These are phyloP conservation scores for Micrasema longulum DNA, from an alignment of 1,140 invertebrate genomes.

Conservation along the genomic window DNA sequence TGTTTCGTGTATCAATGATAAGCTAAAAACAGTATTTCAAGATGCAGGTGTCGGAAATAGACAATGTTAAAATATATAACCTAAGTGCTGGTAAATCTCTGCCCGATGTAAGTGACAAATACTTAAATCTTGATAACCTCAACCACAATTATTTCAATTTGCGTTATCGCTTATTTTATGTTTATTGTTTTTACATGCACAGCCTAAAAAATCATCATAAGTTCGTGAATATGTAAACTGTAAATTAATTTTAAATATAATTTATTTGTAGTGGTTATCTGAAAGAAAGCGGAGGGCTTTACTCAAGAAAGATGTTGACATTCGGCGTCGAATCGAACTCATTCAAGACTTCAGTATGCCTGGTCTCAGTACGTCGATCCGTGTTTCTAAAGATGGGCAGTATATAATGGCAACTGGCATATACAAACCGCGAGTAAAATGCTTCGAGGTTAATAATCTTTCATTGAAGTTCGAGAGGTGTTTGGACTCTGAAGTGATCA, in stretches of 20 bases:
- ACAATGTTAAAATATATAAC: slow-evolving; percentile 98
- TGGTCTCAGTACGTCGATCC: slow-evolving; percentile 86
- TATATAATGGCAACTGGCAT: slow-evolving; percentile 94
- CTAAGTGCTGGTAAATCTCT: slow-evolving; percentile 95
- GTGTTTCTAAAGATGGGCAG: slow-evolving; percentile 91
- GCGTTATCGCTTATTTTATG: no score
- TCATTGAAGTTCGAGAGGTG: slow-evolving; percentile 99
- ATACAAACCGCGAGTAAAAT: slow-evolving; percentile 96
- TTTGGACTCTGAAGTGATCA: slow-evolving; percentile 94
- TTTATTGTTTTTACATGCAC: neutral
- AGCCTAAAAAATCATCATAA: neutral
- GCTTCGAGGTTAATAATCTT: slow-evolving; percentile 95
- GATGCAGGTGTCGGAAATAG: slow-evolving; percentile 87
- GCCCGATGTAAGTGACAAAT: slow-evolving; percentile 83
- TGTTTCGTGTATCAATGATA: no score
- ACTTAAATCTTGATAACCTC: no score
- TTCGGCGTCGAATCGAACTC: slow-evolving; percentile 91
- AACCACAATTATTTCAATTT: no score
- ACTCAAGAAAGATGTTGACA: slow-evolving; percentile 91
- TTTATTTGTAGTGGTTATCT: slow-evolving; percentile 84
- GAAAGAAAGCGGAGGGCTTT: slow-evolving; percentile 88
- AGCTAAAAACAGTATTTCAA: slow-evolving; percentile 47
- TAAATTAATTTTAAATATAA: slow-evolving; percentile 33
- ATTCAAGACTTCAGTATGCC: slow-evolving; percentile 99
- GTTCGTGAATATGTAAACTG: no score